Evolutionary conservation across 2,797 vertebrate genomes (phyloP).

Genomic region (Cynodonichthys magdalenae): DNA sequence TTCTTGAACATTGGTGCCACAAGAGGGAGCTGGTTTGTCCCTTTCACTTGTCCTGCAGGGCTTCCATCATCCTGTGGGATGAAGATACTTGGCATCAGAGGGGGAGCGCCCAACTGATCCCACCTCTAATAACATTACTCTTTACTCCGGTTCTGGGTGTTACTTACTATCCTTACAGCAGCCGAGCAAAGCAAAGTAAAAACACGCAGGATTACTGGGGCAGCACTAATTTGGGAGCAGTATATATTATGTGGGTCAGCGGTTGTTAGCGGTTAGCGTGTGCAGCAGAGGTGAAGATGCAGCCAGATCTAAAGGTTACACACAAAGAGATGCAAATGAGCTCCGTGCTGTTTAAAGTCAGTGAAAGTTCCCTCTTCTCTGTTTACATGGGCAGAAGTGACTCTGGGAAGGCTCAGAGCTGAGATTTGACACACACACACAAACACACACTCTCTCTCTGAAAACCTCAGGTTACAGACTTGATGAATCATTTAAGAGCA

Average conservation of each 20-base stretch:
- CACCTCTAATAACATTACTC: neutral
- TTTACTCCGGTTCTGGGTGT: neutral
- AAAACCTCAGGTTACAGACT: conserved; percentile 40
- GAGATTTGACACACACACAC: conserved; percentile 23
- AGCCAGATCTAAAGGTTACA: conserved; percentile 9
- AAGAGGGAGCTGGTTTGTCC: conserved; percentile 4
- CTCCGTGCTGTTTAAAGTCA: conserved; percentile 3
- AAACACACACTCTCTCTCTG: conserved; percentile 6
- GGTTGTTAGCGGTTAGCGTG: conserved; percentile 33
- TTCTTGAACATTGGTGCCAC: neutral
- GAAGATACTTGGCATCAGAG: neutral
- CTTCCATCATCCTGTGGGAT: neutral
- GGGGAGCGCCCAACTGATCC: neutral
- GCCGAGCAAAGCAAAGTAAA: neutral
- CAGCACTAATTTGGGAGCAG: conserved; percentile 10
- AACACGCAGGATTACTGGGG: conserved; percentile 24
- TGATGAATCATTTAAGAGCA: conserved; percentile 46
- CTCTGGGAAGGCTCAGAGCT: neutral
- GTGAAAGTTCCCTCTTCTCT: conserved; percentile 1
- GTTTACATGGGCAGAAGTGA: conserved; percentile 17
- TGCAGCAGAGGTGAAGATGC: neutral
- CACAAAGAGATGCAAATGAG: neutral
- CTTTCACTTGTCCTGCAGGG: neutral
- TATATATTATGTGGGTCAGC: conserved; percentile 33
- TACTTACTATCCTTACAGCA: conserved; percentile 1